Percentiles rank a stretch among this genome's conserved stretches.
phyloP scores from a whole-genome alignment of 1,140 invertebrate species.

The Sminthurides bifidus region DNA sequence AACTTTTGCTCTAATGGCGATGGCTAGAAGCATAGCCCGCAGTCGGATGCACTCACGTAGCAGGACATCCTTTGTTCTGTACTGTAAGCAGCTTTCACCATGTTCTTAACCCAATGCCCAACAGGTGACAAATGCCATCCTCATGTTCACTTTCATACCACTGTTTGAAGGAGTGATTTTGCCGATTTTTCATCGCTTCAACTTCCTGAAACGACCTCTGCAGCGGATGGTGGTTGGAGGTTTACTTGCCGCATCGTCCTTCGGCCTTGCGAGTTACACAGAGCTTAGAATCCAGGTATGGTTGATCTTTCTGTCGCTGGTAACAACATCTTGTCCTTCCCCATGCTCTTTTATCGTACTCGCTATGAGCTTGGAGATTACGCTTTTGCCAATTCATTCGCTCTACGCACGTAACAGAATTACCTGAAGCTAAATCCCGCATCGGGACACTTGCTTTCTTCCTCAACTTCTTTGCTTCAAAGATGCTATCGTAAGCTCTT shows the following conservation, averaged over 20 bases:
- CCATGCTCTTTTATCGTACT: no score
- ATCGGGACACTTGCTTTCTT: not conserved
- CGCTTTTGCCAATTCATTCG: no score
- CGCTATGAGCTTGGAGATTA: no score
- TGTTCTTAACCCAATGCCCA: no score
- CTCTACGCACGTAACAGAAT: no score
- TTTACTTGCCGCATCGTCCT: conserved; percentile 44
- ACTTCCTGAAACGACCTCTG: conserved; percentile 39
- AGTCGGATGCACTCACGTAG: no score
- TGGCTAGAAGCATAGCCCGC: conserved; percentile 3
- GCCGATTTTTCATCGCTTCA: conserved; percentile 30
- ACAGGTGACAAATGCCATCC: conserved; percentile 44
- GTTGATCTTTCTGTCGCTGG: not conserved
- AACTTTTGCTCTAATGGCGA: not conserved
- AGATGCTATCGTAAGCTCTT: no score
- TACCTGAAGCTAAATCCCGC: not conserved
- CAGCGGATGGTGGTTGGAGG: conserved; percentile 49
- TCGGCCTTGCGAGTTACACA: conserved; percentile 46
- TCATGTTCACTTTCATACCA: conserved; percentile 47
- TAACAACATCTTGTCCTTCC: not conserved
- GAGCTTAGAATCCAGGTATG: conserved; percentile 44
- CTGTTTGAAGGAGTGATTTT: conserved; percentile 46
- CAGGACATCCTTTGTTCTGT: no score
- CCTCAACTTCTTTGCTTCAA: no score
- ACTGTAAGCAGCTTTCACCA: no score